Conservation (phyloP, 2,797 vertebrate genomes). For the Okamejei kenojei region DNA sequence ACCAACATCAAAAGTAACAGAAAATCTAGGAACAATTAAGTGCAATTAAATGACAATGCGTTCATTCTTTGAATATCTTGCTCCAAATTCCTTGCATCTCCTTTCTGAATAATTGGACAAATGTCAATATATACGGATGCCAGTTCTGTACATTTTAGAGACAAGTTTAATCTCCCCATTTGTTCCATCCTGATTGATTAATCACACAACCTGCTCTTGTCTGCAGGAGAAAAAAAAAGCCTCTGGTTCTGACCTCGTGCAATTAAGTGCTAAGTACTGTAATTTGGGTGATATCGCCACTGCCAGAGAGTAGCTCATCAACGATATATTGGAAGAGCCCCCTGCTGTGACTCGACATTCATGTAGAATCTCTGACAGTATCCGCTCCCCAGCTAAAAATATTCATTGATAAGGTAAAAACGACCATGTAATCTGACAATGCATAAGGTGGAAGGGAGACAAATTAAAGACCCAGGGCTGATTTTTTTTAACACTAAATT, state of each 20-base stretch:
- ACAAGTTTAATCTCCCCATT: neutral
- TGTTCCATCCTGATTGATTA: constrained; percentile 21
- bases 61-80: neutral
- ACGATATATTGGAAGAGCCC: constrained; percentile 21
- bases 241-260: constrained; percentile 35
- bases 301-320: constrained; percentile 11
- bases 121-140: neutral
- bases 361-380: constrained; percentile 17
- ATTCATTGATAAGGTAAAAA: constrained; percentile 38
- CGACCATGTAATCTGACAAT: constrained; percentile 28
- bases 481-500: constrained; percentile 55
- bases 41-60: neutral
- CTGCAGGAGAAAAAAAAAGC: neutral
- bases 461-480: constrained; percentile 27
- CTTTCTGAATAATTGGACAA: neutral
- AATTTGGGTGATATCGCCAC: constrained; percentile 31
- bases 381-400: constrained; percentile 31
- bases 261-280: constrained; percentile 22
- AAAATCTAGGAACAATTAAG: neutral
- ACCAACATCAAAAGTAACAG: neutral
- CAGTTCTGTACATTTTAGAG: neutral
- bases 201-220: constrained; percentile 30
- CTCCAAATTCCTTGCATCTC: neutral
- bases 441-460: constrained; percentile 34
- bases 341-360: neutral